A percentile compares a stretch with the other conserved stretches of the same genome.
Conservation (phyloP, 2,888 invertebrate species). For the Drosophila peninsularis region DNA sequence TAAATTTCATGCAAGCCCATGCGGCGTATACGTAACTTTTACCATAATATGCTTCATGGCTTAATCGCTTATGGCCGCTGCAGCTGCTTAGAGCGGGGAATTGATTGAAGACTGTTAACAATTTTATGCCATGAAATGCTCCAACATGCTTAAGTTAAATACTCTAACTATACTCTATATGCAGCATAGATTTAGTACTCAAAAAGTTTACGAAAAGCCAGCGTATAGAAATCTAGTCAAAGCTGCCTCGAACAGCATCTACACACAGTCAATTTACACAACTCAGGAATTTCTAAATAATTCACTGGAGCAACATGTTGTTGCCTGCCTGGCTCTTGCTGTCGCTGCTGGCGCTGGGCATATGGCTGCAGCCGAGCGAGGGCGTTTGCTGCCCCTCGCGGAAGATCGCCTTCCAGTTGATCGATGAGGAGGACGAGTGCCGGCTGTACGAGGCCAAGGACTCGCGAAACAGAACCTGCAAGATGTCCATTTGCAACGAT, state of each 20-base stretch:
- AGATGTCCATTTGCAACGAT: slow-evolving; percentile 22
- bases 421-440: slow-evolving; percentile 20
- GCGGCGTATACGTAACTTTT: slow-evolving; percentile 60
- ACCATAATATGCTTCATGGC: slow-evolving; percentile 27
- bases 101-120: neutral
- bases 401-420: slow-evolving; percentile 18
- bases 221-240: too few species aligned
- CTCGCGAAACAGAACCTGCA: neutral
- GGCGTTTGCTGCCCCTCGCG: slow-evolving; percentile 28
- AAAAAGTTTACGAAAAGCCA: too few species aligned
- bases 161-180: too few species aligned
- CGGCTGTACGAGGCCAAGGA: slow-evolving; percentile 12
- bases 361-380: neutral
- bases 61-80: slow-evolving; percentile 2
- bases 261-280: too few species aligned
- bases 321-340: neutral
- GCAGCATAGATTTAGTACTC: too few species aligned
- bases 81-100: neutral
- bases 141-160: too few species aligned
- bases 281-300: too few species aligned
- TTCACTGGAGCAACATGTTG: too few species aligned
- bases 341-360: neutral
- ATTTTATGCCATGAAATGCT: neutral
- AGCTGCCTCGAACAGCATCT: too few species aligned
- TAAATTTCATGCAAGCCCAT: slow-evolving; percentile 62